phyloP scores from a whole-genome alignment of 2,888 invertebrate species.

The Eristalis intricaria region DNA sequence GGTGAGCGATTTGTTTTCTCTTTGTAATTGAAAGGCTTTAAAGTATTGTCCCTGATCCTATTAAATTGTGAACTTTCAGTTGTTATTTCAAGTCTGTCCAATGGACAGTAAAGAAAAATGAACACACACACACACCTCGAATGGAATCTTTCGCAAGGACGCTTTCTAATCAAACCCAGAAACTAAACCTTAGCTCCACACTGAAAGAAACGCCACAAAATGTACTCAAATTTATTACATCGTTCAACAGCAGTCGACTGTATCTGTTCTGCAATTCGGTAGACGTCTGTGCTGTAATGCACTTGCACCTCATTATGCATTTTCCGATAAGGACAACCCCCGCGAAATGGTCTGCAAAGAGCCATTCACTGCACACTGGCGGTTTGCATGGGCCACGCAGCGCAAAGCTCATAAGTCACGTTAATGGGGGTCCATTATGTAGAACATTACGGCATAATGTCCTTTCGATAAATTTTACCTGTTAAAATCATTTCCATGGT shows the following conservation, averaged over 20 bases:
- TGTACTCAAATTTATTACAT: not conserved
- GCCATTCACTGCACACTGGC: slow-evolving; percentile 9
- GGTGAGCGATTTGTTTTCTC: too few relatives aligned
- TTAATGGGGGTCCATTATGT: slow-evolving; percentile 71
- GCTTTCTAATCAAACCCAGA: too few relatives aligned
- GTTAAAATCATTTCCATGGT: slow-evolving; percentile 68
- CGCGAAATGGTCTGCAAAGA: slow-evolving; percentile 38
- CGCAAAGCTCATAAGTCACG: slow-evolving; percentile 59
- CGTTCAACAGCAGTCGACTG: not conserved
- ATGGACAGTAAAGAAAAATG: too few relatives aligned
- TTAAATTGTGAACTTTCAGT: too few relatives aligned
- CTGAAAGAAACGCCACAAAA: not conserved
- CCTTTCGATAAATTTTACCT: slow-evolving; percentile 70
- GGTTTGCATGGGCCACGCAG: slow-evolving; percentile 22
- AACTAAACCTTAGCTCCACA: not conserved
- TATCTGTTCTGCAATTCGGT: not conserved
- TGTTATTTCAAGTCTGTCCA: too few relatives aligned
- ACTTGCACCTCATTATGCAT: slow-evolving; percentile 64
- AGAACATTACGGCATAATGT: slow-evolving; percentile 68
- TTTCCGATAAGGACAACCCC: slow-evolving; percentile 59
- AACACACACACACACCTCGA: too few relatives aligned
- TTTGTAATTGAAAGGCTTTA: too few relatives aligned
- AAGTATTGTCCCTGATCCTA: too few relatives aligned
- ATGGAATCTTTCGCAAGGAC: too few relatives aligned
- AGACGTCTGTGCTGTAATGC: slow-evolving; percentile 14